Evolutionary conservation across 2,113 vertebrate genomes (phyloP).

Genomic region (Barnardius zonarius): DNA sequence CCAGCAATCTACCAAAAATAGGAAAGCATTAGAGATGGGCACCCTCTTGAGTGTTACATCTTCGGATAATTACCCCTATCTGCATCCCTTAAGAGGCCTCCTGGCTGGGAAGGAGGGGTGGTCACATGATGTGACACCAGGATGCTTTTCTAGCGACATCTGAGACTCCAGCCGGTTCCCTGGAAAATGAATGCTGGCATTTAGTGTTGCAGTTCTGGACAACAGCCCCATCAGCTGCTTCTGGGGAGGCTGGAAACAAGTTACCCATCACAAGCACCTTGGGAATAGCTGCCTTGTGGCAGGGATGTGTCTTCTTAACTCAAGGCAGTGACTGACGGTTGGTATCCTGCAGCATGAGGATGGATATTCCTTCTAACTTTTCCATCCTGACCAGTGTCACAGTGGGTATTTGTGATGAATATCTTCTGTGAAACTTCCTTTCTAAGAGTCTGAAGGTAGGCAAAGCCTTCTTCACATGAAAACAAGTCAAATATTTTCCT

Average conservation of each 20-base stretch:
- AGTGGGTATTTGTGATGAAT: neutral
- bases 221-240: neutral
- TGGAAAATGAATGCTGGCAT: neutral
- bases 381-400: neutral
- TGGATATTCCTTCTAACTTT: neutral
- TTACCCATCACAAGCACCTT: fast-evolving
- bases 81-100: neutral
- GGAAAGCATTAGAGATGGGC: neutral
- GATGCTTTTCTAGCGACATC: neutral
- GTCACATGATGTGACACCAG: neutral
- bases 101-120: neutral
- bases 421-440: neutral
- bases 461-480: neutral
- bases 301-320: neutral
- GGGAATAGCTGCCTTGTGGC: neutral
- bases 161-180: neutral
- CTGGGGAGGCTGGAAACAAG: neutral
- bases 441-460: neutral
- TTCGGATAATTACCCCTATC: neutral
- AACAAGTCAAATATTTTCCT: neutral
- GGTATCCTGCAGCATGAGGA: neutral
- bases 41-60: neutral
- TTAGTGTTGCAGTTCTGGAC: neutral
- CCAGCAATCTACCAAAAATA: neutral
- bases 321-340: neutral